Conservation (phyloP, 2,888 invertebrate species). For the Agrotis puta region DNA sequence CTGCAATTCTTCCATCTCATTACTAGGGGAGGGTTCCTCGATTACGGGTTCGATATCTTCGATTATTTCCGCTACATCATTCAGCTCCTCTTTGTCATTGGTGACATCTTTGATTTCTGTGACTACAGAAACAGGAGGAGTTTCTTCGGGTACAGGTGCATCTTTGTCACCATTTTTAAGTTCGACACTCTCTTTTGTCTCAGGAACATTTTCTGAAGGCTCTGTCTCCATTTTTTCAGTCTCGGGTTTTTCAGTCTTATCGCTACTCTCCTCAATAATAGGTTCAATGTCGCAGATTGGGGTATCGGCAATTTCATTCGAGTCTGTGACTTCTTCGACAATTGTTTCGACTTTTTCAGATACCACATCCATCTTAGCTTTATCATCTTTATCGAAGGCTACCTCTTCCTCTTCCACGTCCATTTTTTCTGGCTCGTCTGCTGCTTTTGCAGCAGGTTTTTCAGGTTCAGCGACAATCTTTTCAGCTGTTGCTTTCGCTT, state of each 20-base stretch:
- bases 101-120: conserved; percentile 83
- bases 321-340: conserved; percentile 75
- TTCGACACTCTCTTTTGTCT: conserved; percentile 73
- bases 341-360: conserved; percentile 69
- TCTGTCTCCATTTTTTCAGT: conserved; percentile 78
- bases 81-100: conserved; percentile 75
- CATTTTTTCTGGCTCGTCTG: conserved; percentile 76
- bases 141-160: conserved; percentile 71
- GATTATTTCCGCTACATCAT: conserved; percentile 78
- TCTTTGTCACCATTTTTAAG: conserved; percentile 66
- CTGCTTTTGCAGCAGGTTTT: conserved; percentile 51
- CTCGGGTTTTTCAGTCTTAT: conserved; percentile 77
- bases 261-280: conserved; percentile 74
- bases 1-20: conserved; percentile 83
- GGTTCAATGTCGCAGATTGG: conserved; percentile 74
- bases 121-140: conserved; percentile 70
- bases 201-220: conserved; percentile 63
- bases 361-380: conserved; percentile 42
- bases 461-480: conserved; percentile 13
- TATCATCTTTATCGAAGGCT: conserved; percentile 36
- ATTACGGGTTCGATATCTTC: conserved; percentile 82
- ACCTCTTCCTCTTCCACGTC: conserved; percentile 74
- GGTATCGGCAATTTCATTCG: conserved; percentile 68
- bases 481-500: conserved; percentile 46
- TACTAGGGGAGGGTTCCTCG: conserved; percentile 78